A percentile compares a stretch with the other conserved stretches of the same genome.
phyloP scores from a whole-genome alignment of 1,140 invertebrate genomes.

The Trinorchestia longiramus region DNA sequence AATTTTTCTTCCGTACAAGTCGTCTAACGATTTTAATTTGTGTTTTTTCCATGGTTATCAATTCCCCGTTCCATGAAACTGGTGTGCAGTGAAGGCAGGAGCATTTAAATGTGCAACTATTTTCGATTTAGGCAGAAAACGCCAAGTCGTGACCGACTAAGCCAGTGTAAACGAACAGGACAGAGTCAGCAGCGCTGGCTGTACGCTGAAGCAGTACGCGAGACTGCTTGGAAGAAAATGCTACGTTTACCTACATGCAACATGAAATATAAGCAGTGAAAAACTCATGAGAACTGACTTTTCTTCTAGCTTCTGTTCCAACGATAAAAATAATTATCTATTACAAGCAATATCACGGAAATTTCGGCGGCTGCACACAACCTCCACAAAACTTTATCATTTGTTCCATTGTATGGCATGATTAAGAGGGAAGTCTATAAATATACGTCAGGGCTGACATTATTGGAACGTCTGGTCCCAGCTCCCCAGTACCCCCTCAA shows the following conservation, averaged over 20 bases:
- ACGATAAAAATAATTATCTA: too few species aligned
- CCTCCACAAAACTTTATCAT: not conserved
- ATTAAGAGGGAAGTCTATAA: conserved; percentile 1
- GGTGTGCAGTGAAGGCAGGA: too few species aligned
- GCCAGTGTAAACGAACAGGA: not conserved
- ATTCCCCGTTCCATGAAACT: too few species aligned
- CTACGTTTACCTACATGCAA: not conserved
- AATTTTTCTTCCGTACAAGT: too few species aligned
- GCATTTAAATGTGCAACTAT: too few species aligned
- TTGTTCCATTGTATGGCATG: not conserved
- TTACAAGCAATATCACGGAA: not conserved
- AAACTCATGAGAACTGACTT: too few species aligned
- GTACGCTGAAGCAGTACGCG: not conserved
- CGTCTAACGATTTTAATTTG: too few species aligned
- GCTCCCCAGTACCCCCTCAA: not conserved
- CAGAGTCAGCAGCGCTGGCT: not conserved
- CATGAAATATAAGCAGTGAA: not conserved
- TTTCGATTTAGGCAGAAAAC: too few species aligned
- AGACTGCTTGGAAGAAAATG: too few species aligned
- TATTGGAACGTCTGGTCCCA: not conserved
- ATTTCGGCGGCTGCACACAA: not conserved
- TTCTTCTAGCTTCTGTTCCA: too few species aligned
- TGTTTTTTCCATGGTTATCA: too few species aligned
- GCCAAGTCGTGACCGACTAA: too few species aligned
- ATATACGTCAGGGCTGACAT: not conserved